phyloP scores from a whole-genome alignment of 2,797 vertebrate species.

The Pempheris klunzingeri region DNA sequence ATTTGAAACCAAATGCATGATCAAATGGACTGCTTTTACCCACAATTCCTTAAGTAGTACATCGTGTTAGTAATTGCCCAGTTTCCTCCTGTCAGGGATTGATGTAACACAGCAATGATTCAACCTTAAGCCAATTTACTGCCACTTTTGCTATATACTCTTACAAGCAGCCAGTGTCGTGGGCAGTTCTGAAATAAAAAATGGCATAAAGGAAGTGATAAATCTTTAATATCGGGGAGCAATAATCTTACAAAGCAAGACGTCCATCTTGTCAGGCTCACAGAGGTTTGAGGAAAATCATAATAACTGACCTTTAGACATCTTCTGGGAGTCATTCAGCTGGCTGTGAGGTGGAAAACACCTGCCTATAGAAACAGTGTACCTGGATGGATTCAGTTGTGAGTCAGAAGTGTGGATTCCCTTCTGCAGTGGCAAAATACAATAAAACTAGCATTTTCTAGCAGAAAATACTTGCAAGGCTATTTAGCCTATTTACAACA shows the following conservation, averaged over 20 bases:
- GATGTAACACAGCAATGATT: conserved; percentile 15
- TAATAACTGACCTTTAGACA: conserved; percentile 49
- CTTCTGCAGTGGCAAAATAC: background rate
- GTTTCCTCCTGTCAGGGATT: conserved; percentile 13
- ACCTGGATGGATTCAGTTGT: conserved; percentile 9
- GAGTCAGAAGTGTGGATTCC: background rate
- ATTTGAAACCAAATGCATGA: conserved; percentile 27
- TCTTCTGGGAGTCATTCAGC: conserved; percentile 19
- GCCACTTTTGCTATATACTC: conserved; percentile 4
- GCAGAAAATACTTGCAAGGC: background rate
- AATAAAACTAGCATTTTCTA: background rate
- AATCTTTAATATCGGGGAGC: conserved; percentile 31
- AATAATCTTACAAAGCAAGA: conserved; percentile 33
- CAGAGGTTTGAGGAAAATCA: conserved; percentile 46
- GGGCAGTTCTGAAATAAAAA: background rate
- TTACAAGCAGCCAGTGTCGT: conserved; percentile 16
- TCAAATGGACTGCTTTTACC: background rate
- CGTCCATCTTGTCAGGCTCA: conserved; percentile 36
- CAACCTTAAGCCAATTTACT: conserved; percentile 32
- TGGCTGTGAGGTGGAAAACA: conserved; percentile 29
- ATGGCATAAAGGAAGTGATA: background rate
- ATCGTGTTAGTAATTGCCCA: conserved; percentile 11
- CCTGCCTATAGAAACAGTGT: background rate
- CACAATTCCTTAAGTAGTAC: conserved; percentile 3
- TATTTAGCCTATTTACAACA: background rate